Base-by-base conservation (phyloP, 2,888 invertebrate species). In the Oligia latruncula region DNA sequence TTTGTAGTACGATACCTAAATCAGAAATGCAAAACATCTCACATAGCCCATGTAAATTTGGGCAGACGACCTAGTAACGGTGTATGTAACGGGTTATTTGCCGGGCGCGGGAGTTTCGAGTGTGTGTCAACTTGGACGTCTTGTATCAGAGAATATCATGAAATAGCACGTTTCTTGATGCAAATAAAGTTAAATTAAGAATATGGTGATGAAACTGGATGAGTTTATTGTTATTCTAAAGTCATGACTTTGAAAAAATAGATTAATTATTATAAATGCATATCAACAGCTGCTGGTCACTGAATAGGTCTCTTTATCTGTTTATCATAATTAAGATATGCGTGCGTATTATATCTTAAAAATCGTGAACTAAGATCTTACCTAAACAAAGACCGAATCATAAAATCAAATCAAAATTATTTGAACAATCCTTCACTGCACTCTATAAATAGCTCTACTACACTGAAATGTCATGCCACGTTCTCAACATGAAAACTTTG, bases 1-100 rank as follows among this genome's bases (percentile, higher is more conserved):
- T 46, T 62, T 58, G n/a, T 73, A 71, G 65, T 70, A 71, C 74
- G 55, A 80, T 78, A 58, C 11, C n/a, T 58, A 80, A 29, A 82
- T 84, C 76, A 77, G 66, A 80, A 80, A 83, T 82, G 82, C 80
- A 79, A 83, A 81, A 77, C 81, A 55, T 87, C 88, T 83, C 66
- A 77, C 66, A 77, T 75, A 77, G 13, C 79, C 74, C 87, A 86
- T 86, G 86, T 90, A 83, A 88, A 89, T 91, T 91, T 88, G 84
- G 89, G 80, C 84, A 89, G 76, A 85, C 89, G 88, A 84, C 85
- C 84, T 83, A 80, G 70, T 88, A 88, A 90, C 90, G 86, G 82
- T 80, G 75, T 87, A 40, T 40, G 40, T 40, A 90, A 90, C 91
- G 86, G 91, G 88, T 89, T 87, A 84, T 84, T 71, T 77, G 82